These are phyloP conservation scores for Rhyacophila evoluta DNA, from an alignment of 2,888 invertebrate genomes.

Conservation along the genomic window DNA sequence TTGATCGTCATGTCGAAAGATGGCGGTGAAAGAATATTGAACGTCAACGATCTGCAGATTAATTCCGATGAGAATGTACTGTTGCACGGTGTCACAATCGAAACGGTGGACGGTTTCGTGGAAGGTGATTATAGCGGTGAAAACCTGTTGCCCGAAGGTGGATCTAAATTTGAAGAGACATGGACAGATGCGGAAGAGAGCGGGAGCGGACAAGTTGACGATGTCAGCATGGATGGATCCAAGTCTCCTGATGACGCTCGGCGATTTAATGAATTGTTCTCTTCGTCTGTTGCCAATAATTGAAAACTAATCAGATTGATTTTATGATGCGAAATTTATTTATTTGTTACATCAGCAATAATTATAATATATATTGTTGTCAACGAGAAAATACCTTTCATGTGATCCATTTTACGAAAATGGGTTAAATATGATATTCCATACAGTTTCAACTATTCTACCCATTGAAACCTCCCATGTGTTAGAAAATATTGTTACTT, in stretches of 20 bases:
- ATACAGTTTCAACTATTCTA: too few relatives aligned
- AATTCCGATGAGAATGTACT: neutral
- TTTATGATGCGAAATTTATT: too few relatives aligned
- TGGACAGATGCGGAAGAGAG: neutral
- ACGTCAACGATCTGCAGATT: slow-evolving; percentile 19
- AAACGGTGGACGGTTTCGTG: neutral
- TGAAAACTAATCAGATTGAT: too few relatives aligned
- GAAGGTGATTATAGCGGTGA: slow-evolving; percentile 16
- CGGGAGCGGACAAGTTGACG: neutral
- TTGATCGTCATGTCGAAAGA: slow-evolving; percentile 22
- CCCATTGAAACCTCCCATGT: too few relatives aligned
- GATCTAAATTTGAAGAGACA: neutral
- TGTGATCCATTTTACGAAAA: too few relatives aligned
- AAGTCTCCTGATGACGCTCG: slow-evolving; percentile 34
- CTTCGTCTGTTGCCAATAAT: slow-evolving; percentile 13
- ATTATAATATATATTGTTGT: too few relatives aligned
- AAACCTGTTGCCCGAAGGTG: neutral
- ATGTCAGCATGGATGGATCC: slow-evolving; percentile 17
- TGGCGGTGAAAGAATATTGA: slow-evolving; percentile 22
- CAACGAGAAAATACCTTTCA: too few relatives aligned
- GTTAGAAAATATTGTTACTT: too few relatives aligned
- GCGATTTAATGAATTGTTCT: slow-evolving; percentile 31
- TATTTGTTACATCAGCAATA: too few relatives aligned
- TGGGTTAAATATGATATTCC: too few relatives aligned
- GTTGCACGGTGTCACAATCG: neutral